Evolutionary conservation across 2,113 vertebrate species (phyloP).

Genomic region (Nanorana parkeri): DNA sequence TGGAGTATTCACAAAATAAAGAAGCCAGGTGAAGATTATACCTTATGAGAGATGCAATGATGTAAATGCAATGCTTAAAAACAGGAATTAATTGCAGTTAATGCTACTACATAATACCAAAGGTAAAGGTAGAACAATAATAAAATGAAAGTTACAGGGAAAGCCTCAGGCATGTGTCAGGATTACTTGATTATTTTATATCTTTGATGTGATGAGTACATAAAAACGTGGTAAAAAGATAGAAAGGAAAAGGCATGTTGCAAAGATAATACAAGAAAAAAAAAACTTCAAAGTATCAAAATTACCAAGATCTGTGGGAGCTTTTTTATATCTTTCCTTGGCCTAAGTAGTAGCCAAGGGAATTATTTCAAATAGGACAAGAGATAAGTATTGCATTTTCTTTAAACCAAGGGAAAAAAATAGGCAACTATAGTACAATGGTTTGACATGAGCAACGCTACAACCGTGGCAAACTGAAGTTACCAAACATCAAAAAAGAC

Average conservation of each 20-base stretch:
- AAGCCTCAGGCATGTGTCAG: slow-evolving; percentile 11
- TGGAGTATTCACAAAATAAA: too few species aligned
- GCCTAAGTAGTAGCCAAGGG: background rate
- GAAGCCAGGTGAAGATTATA: too few species aligned
- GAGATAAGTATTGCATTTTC: background rate
- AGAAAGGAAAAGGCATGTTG: slow-evolving; percentile 1
- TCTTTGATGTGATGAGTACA: slow-evolving; percentile 14
- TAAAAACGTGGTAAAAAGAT: background rate
- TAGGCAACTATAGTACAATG: background rate
- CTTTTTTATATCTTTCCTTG: slow-evolving; percentile 1
- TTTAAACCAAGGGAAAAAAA: background rate
- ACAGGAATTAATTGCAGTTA: background rate
- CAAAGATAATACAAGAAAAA: background rate
- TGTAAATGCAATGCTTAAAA: background rate
- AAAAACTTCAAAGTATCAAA: slow-evolving; percentile 27
- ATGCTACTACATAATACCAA: background rate
- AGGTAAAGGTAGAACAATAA: background rate
- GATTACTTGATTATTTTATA: background rate
- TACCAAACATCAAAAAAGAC: too few species aligned
- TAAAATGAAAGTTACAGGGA: background rate
- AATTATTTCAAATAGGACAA: slow-evolving; percentile 1
- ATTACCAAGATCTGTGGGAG: slow-evolving; percentile 3
- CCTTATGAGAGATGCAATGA: too few species aligned
- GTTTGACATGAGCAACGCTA: too few species aligned
- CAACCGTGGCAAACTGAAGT: too few species aligned